phyloP scores from a whole-genome alignment of 2,797 vertebrate species.

The Enteromius unitaeniatus region DNA sequence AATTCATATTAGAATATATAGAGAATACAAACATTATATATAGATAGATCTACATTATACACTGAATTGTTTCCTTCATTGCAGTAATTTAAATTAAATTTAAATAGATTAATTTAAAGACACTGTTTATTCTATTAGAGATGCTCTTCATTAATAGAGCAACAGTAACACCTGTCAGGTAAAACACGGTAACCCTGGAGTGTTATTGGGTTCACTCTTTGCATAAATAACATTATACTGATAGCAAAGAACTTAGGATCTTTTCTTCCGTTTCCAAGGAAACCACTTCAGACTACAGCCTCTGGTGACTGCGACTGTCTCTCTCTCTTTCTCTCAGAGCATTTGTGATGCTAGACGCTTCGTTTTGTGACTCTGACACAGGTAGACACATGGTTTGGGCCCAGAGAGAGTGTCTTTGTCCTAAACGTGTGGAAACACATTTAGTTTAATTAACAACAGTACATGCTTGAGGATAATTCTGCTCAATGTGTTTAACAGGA shows the following conservation, averaged over 20 bases:
- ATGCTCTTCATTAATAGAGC: slow-evolving; percentile 61
- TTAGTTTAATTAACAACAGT: background rate
- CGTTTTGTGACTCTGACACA: slow-evolving; percentile 15
- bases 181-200: background rate
- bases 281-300: slow-evolving; percentile 76
- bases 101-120: background rate
- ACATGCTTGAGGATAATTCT: background rate
- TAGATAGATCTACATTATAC: background rate
- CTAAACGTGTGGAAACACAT: slow-evolving; percentile 6
- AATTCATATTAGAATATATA: background rate
- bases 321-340: slow-evolving; percentile 6
- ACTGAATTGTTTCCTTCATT: background rate
- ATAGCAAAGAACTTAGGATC: slow-evolving; percentile 78
- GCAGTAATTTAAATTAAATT: background rate
- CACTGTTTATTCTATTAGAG: background rate
- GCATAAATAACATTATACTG: slow-evolving; percentile 76
- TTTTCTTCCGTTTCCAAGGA: slow-evolving; percentile 78
- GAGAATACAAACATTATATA: background rate
- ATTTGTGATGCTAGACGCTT: slow-evolving; percentile 7
- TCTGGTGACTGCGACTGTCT: slow-evolving; percentile 58
- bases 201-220: slow-evolving; percentile 26
- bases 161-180: slow-evolving; percentile 73
- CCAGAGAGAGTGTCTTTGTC: background rate
- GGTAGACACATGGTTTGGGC: slow-evolving; percentile 8
- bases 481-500: background rate